Evolutionary conservation across 2,797 vertebrate genomes (phyloP).

Genomic region (Helicolenus hilgendorfi): DNA sequence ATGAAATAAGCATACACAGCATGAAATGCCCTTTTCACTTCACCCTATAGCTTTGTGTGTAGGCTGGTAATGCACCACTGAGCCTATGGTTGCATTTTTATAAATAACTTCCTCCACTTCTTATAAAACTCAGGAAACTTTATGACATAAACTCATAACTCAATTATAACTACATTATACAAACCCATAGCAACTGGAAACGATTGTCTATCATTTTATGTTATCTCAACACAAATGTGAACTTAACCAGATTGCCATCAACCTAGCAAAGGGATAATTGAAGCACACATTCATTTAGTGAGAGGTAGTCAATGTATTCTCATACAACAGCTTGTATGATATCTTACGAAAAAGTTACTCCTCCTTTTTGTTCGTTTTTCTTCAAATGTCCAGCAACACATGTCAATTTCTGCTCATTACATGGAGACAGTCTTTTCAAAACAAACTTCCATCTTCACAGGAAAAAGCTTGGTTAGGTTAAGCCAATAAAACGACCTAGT

Average conservation of each 20-base stretch:
- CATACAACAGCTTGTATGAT: too few relatives aligned
- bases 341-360: too few relatives aligned
- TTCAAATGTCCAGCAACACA: too few relatives aligned
- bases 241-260: neutral
- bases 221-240: neutral
- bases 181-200: neutral
- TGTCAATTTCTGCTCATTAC: too few relatives aligned
- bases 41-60: neutral
- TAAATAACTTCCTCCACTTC: neutral
- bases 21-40: slow-evolving; percentile 7
- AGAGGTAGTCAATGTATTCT: neutral
- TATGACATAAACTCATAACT: neutral
- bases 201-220: neutral
- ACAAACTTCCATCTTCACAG: too few relatives aligned
- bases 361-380: too few relatives aligned
- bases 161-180: neutral
- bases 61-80: neutral
- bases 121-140: neutral
- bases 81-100: neutral
- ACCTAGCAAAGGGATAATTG: neutral
- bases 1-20: neutral
- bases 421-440: too few relatives aligned
- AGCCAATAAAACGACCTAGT: too few relatives aligned
- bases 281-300: neutral
- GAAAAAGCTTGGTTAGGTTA: too few relatives aligned